Percentiles rank a stretch among this genome's conserved stretches.
Evolutionary conservation across 2,113 vertebrate genomes (phyloP).

Genomic region (Calyptomena viridis): DNA sequence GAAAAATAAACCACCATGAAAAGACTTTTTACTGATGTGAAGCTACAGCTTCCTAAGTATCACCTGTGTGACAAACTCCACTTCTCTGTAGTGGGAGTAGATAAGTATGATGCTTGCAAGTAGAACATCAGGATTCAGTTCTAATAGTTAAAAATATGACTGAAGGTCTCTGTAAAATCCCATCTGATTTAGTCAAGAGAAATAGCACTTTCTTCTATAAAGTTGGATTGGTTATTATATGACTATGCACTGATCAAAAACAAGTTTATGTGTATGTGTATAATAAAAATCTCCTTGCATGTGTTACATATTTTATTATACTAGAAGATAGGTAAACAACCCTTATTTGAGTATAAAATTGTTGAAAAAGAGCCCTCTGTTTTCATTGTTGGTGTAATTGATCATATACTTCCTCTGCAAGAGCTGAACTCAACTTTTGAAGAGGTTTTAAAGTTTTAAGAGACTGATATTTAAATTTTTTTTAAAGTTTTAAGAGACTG

Average conservation of each 20-base stretch:
- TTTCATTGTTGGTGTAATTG: background rate
- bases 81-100: background rate
- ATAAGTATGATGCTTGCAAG: background rate
- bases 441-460: background rate
- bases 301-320: background rate
- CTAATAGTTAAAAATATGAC: background rate
- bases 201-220: background rate
- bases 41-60: background rate
- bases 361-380: background rate
- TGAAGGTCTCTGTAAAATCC: background rate
- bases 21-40: background rate
- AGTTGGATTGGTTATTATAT: fast-evolving
- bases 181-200: background rate
- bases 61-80: background rate
- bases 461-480: no score
- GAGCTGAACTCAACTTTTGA: background rate
- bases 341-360: background rate
- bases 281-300: background rate
- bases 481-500: no score
- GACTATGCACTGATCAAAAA: background rate
- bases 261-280: background rate
- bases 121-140: background rate
- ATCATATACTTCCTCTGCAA: background rate
- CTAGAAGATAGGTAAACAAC: background rate
- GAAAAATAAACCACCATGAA: background rate